A percentile compares a stretch with the other conserved stretches of the same genome.
These are phyloP conservation scores for Paramuricea clavata DNA, from an alignment of 92 coral and sea anemone genomes.

Conservation along the genomic window DNA sequence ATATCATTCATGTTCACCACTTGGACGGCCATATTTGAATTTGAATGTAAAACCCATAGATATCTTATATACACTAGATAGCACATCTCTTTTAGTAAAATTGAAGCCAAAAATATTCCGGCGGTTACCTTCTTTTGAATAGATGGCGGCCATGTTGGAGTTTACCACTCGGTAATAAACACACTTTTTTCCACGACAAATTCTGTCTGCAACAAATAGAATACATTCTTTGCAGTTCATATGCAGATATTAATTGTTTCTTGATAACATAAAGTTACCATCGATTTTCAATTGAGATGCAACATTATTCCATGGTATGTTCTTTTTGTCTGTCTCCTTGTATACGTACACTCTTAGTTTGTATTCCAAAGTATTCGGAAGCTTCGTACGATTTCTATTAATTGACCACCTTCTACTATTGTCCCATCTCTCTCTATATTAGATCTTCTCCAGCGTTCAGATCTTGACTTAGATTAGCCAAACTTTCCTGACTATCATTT, in stretches of 20 bases:
- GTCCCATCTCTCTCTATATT: background rate
- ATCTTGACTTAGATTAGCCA: background rate
- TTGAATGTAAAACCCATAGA: too few species aligned
- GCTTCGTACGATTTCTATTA: slow-evolving; percentile 21
- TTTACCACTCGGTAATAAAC: too few species aligned
- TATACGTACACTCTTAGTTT: slow-evolving; percentile 16
- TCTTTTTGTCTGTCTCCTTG: slow-evolving; percentile 20
- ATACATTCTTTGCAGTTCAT: background rate
- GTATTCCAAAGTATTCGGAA: slow-evolving; percentile 31
- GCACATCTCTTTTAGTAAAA: too few species aligned
- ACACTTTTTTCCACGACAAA: slow-evolving; percentile 1
- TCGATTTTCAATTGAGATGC: background rate
- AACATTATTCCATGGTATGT: background rate
- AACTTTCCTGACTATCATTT: background rate
- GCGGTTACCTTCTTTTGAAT: too few species aligned
- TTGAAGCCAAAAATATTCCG: too few species aligned
- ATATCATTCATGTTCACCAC: too few species aligned
- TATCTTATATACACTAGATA: too few species aligned
- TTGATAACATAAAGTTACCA: background rate
- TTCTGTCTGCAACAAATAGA: background rate
- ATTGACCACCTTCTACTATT: background rate
- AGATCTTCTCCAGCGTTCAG: background rate
- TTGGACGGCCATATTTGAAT: too few species aligned
- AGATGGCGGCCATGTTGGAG: too few species aligned
- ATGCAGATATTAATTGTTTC: background rate